Conservation (phyloP, 2,888 invertebrate genomes). For the Galerucella calmariensis region DNA sequence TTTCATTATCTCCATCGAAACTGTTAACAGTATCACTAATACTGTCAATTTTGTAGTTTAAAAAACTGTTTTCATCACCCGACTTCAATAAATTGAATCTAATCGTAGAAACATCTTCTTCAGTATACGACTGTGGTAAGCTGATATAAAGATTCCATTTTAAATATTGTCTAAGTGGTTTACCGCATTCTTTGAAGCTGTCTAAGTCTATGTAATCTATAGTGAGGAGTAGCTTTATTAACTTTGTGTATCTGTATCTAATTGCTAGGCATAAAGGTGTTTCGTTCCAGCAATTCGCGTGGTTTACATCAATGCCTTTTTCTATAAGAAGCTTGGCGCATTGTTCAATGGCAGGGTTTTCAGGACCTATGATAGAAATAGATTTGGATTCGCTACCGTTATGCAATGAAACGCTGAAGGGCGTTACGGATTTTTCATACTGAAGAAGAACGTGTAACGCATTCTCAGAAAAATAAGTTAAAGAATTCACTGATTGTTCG, state of each 20-base stretch:
- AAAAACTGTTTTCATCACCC: constrained; percentile 47
- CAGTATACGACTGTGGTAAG: constrained; percentile 27
- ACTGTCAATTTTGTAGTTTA: constrained; percentile 47
- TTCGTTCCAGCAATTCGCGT: constrained; percentile 52
- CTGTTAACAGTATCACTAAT: constrained; percentile 44
- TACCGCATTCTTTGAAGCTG: constrained; percentile 42
- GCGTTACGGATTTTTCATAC: constrained; percentile 42
- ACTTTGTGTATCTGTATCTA: constrained; percentile 40
- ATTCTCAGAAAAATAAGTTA: constrained; percentile 51
- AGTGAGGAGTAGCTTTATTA: constrained; percentile 37
- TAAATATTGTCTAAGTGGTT: constrained; percentile 46
- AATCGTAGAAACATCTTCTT: constrained; percentile 41
- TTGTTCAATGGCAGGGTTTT: constrained; percentile 41
- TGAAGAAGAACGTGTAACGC: constrained; percentile 50
- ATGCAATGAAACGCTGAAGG: constrained; percentile 42
- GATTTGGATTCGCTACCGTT: constrained; percentile 46
- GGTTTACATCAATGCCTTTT: constrained; percentile 50
- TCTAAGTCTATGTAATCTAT: constrained; percentile 47
- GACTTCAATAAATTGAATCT: constrained; percentile 50
- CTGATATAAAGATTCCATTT: constrained; percentile 39
- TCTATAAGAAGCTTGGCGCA: constrained; percentile 48
- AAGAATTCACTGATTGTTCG: constrained; percentile 39
- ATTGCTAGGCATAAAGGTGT: constrained; percentile 52
- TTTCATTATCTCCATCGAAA: constrained; percentile 40
- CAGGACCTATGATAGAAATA: constrained; percentile 45